Percentiles rank a stretch among this genome's conserved stretches.
phyloP scores from a whole-genome alignment of 2,113 vertebrate species.

The Otolemur garnettii region DNA sequence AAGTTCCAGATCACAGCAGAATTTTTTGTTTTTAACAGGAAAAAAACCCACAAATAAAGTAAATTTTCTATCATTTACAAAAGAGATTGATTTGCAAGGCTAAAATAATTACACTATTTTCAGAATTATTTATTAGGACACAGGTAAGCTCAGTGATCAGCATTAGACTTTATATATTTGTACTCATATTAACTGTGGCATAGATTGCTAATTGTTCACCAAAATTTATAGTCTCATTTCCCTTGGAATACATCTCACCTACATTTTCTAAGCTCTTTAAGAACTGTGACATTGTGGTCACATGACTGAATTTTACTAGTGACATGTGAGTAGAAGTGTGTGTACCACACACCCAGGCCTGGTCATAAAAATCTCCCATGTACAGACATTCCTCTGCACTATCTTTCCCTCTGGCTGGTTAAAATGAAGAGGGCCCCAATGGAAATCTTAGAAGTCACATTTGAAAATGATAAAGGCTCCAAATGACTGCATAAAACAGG shows the following conservation, averaged over 20 bases:
- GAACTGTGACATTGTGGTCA: not conserved
- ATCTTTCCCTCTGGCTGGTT: not conserved
- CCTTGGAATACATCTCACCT: not conserved
- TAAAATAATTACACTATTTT: not conserved
- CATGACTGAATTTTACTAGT: not conserved
- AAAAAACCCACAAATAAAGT: conserved; percentile 12
- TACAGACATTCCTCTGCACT: not conserved
- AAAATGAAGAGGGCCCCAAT: not conserved
- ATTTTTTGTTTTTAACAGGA: conserved; percentile 9
- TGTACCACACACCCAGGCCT: not conserved
- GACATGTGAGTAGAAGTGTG: not conserved
- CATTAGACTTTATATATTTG: not conserved
- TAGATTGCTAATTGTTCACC: not conserved
- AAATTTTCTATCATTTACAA: conserved; percentile 22
- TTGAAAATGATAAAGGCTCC: not conserved
- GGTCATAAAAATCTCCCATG: not conserved
- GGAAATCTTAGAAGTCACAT: not conserved
- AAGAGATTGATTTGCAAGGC: conserved; percentile 43
- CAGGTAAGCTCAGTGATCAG: not conserved
- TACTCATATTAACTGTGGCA: not conserved
- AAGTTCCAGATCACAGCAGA: not conserved
- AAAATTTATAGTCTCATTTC: not conserved
- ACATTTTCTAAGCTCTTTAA: not conserved
- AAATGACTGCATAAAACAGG: not conserved
- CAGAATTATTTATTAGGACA: conserved; percentile 10